Evolutionary conservation across 2,888 invertebrate species (phyloP).

Genomic region (Zaprionus obscuricornis): DNA sequence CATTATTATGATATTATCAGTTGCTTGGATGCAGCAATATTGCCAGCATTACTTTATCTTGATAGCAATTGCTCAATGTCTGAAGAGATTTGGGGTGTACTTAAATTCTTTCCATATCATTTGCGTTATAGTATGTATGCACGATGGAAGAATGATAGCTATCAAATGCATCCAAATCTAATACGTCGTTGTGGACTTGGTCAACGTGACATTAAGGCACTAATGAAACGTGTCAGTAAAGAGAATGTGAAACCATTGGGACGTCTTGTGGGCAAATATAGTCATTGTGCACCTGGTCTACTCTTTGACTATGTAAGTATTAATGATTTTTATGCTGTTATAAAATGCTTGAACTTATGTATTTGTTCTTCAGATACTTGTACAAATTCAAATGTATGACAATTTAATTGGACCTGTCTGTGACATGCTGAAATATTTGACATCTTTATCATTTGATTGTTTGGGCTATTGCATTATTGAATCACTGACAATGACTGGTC

Average conservation of each 20-base stretch:
- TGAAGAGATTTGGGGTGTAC: constrained; percentile 96
- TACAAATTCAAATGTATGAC: constrained; percentile 96
- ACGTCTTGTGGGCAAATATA: constrained; percentile 96
- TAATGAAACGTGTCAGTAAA: constrained; percentile 98
- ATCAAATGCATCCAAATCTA: constrained; percentile 91
- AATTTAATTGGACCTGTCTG: constrained; percentile 98
- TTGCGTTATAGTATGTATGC: constrained; percentile 93
- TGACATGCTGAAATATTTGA: constrained; percentile 98
- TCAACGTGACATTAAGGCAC: constrained; percentile 95
- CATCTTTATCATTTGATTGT: constrained; percentile 97
- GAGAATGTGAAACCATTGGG: constrained; percentile 99
- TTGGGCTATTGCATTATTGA: constrained; percentile 98
- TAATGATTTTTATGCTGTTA: not conserved
- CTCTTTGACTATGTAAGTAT: constrained; percentile 95
- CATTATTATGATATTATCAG: constrained; percentile 93
- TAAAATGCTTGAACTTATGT: not conserved
- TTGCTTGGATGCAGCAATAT: constrained; percentile 92
- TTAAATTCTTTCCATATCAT: constrained; percentile 94
- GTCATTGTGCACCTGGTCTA: constrained; percentile 97
- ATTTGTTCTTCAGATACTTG: constrained; percentile 84
- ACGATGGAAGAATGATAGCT: constrained; percentile 97
- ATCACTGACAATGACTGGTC: constrained; percentile 91
- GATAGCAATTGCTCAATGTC: constrained; percentile 98
- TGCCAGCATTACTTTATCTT: constrained; percentile 95
- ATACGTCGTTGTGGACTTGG: constrained; percentile 93